Evolutionary conservation across 2,797 vertebrate genomes (phyloP), one percentile per base, ranked within the genome.

Genomic region (Phyllotis vaccarum): DNA sequence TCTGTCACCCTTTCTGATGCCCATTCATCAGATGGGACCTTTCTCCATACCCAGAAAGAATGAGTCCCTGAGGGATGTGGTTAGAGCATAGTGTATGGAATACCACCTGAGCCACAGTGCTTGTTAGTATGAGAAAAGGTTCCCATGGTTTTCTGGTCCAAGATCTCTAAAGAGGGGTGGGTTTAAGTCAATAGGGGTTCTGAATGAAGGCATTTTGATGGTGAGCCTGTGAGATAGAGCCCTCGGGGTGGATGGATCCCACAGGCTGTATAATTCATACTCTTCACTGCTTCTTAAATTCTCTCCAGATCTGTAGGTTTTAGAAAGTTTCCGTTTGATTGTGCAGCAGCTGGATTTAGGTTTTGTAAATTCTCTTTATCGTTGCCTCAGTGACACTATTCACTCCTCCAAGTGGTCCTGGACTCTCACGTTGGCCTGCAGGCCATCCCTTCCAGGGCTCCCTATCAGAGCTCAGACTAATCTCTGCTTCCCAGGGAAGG

Each of bases 71-170:
- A 58, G 76, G 43, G 40, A n/a, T 68, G 17, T 90, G 86, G 54
- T 37, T 70, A 75, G 76, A 80, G 46, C 60, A 46, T 46, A 88
- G 54, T 49, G 62, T 80, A 75, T 37, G 81, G 72, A 58, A 27
- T 27, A 58, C 37, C 62, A 80, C 86, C 60, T 68, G 88, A 80
- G 75, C 37, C 43, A 72, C 46, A 37, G 1, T 62, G 86, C 76
- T 72, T 93, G 66, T 79, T 81, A 91, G n/a, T n/a, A 11, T 34
- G 46, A 89, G 91, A 94, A 93, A 80, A 54, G 34, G 31, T 90
- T 94, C 74, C 72, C 94, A 83, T 0, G 0, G 82, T 82, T 27
- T 24, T 93, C 85, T 68, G 11, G 21, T 86, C 49, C 90, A 82
- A 22, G 89, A 64, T 91, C 85, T 83, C 78, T 49, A 58, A 93